A percentile compares a stretch with the other conserved stretches of the same genome.
phyloP scores from a whole-genome alignment of 1,140 invertebrate genomes.

The Panagrolaimus sp. region DNA sequence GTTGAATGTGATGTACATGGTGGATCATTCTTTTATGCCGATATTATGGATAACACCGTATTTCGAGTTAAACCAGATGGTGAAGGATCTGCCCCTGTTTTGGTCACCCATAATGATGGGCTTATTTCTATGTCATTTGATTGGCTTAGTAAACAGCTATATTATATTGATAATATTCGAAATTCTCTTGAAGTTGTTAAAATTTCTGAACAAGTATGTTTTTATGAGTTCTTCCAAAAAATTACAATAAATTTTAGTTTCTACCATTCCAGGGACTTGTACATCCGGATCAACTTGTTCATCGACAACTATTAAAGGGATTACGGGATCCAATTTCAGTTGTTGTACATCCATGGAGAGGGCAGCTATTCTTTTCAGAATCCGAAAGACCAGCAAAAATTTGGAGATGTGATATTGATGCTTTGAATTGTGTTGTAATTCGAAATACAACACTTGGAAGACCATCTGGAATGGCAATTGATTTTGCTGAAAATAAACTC shows the following conservation, averaged over 20 bases:
- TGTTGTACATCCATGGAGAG: slow-evolving; percentile 56
- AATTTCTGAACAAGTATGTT: slow-evolving; percentile 47
- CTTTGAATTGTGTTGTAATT: slow-evolving; percentile 77
- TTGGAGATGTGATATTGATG: slow-evolving; percentile 79
- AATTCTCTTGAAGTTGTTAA: slow-evolving; percentile 86
- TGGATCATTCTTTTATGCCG: slow-evolving; percentile 52
- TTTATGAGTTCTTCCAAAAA: too few species aligned
- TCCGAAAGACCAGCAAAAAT: slow-evolving; percentile 94
- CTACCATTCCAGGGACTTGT: slow-evolving; percentile 44
- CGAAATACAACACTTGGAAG: slow-evolving; percentile 85
- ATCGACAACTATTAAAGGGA: slow-evolving; percentile 43
- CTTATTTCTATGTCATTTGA: slow-evolving; percentile 93
- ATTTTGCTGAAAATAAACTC: slow-evolving; percentile 75
- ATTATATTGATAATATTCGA: slow-evolving; percentile 92
- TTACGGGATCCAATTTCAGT: slow-evolving; percentile 53
- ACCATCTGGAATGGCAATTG: slow-evolving; percentile 89
- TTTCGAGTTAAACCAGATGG: slow-evolving; percentile 56
- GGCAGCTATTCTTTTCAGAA: slow-evolving; percentile 75
- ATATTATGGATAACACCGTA: slow-evolving; percentile 59
- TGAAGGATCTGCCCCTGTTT: slow-evolving; percentile 73
- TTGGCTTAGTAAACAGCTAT: slow-evolving; percentile 92
- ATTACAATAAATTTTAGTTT: too few species aligned
- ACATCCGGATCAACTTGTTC: slow-evolving; percentile 54
- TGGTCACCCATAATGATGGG: slow-evolving; percentile 91
- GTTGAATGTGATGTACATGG: slow-evolving; percentile 74